Percentiles rank a stretch among this genome's conserved stretches.
These are phyloP conservation scores for Rhadinocentrus ornatus DNA, from an alignment of 2,797 vertebrate genomes.

Conservation along the genomic window DNA sequence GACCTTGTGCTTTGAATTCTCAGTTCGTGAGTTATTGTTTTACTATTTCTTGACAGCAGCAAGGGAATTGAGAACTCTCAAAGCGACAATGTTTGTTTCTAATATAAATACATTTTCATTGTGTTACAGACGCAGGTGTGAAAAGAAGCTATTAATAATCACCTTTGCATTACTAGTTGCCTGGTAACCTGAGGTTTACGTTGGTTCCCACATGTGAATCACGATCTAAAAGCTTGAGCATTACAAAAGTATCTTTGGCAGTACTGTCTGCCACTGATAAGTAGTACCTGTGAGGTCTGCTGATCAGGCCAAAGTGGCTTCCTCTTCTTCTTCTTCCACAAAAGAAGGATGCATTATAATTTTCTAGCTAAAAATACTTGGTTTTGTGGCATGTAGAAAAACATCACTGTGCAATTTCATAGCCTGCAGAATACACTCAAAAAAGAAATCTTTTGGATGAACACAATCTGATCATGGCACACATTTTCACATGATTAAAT, in stretches of 20 bases:
- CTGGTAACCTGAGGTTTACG: slow-evolving; percentile 53
- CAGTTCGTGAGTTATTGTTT: neutral
- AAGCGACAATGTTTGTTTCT: neutral
- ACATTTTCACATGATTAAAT: neutral
- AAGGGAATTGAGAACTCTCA: slow-evolving; percentile 2
- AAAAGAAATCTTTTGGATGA: too few species aligned
- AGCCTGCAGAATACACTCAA: neutral
- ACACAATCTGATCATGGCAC: too few species aligned
- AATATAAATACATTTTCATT: slow-evolving; percentile 1
- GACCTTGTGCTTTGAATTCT: slow-evolving; percentile 21
- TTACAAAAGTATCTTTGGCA: slow-evolving; percentile 1
- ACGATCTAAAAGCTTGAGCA: slow-evolving; percentile 14
- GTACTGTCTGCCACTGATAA: slow-evolving; percentile 2
- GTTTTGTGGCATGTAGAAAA: too few species aligned
- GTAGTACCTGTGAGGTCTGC: neutral
- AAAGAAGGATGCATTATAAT: neutral
- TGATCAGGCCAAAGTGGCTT: slow-evolving; percentile 4
- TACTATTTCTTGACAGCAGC: slow-evolving; percentile 7
- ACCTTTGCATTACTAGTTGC: slow-evolving; percentile 51
- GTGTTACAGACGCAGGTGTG: slow-evolving; percentile 31
- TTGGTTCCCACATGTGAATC: neutral
- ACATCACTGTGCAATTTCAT: neutral
- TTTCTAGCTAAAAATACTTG: neutral
- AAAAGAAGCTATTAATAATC: slow-evolving; percentile 24
- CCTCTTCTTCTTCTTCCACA: slow-evolving; percentile 14